These are phyloP conservation scores for Drosophila anomelani DNA, from an alignment of 2,888 invertebrate genomes.

Conservation along the genomic window DNA sequence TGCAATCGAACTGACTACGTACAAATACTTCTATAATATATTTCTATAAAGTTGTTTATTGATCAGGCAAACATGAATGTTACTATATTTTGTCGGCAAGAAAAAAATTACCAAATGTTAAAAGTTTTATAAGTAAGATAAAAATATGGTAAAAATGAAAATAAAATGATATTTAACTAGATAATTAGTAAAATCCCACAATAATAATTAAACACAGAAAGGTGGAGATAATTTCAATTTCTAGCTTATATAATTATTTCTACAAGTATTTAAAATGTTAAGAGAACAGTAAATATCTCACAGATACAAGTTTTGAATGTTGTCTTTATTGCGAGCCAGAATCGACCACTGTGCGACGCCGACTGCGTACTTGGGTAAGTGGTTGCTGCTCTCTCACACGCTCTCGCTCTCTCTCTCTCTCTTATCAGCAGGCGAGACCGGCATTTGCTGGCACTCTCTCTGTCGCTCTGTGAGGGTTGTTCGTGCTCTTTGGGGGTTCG, in stretches of 20 bases:
- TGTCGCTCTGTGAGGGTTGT: constrained; percentile 60
- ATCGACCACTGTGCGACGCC: constrained; percentile 15
- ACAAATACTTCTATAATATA: background rate
- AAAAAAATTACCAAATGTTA: too few relatives aligned
- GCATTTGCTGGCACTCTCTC: constrained; percentile 48
- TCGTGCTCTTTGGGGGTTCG: constrained; percentile 64
- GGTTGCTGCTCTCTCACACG: constrained; percentile 37
- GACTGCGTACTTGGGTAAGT: constrained; percentile 16
- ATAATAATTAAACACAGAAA: background rate
- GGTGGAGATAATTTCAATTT: too few relatives aligned
- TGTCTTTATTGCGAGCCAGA: too few relatives aligned
- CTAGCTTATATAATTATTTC: background rate
- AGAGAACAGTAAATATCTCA: background rate
- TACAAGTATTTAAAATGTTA: background rate
- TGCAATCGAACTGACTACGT: too few relatives aligned
- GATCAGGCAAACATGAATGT: background rate
- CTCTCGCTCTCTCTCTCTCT: constrained; percentile 32
- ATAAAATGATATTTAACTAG: too few relatives aligned
- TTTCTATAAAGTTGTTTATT: background rate
- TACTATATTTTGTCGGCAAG: too few relatives aligned
- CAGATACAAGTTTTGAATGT: background rate
- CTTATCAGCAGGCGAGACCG: constrained; percentile 67
- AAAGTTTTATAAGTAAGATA: too few relatives aligned
- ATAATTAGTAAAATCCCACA: too few relatives aligned
- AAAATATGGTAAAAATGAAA: too few relatives aligned